Conservation (phyloP, 2,797 vertebrate species). For the Notoglanidium macrostoma region DNA sequence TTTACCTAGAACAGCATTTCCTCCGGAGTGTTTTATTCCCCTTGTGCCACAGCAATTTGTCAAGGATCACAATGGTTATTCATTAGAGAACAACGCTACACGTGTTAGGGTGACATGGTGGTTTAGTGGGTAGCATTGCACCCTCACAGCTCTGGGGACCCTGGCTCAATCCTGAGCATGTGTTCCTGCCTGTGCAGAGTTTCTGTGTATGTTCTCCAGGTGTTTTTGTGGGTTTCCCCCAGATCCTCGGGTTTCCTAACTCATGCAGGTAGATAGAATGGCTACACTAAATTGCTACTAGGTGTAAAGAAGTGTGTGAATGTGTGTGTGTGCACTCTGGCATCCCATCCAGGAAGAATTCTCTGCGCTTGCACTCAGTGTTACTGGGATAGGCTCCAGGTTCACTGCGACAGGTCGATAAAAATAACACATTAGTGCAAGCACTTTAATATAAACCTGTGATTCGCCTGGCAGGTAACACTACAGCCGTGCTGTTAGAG, state of each 20-base stretch:
- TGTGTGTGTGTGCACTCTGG: background rate
- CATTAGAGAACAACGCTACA: background rate
- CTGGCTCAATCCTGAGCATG: background rate
- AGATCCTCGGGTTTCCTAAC: background rate
- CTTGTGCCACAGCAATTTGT: background rate
- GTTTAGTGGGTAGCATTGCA: background rate
- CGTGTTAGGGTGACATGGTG: background rate
- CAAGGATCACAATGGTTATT: background rate
- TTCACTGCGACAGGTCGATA: too few species aligned
- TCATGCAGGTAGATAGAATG: background rate
- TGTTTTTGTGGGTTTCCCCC: background rate
- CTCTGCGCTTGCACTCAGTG: background rate
- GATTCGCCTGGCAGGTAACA: background rate
- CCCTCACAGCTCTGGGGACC: background rate
- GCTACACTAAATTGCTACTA: background rate
- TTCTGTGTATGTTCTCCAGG: background rate
- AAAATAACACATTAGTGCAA: background rate
- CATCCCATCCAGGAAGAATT: background rate
- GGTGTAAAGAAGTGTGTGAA: background rate
- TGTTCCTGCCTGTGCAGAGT: background rate
- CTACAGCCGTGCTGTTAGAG: background rate
- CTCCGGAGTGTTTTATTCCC: background rate
- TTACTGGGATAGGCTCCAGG: background rate
- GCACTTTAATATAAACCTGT: background rate
- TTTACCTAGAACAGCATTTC: background rate